These are phyloP conservation scores for Hystrix cristata DNA, from an alignment of 2,113 vertebrate genomes.

Conservation along the genomic window DNA sequence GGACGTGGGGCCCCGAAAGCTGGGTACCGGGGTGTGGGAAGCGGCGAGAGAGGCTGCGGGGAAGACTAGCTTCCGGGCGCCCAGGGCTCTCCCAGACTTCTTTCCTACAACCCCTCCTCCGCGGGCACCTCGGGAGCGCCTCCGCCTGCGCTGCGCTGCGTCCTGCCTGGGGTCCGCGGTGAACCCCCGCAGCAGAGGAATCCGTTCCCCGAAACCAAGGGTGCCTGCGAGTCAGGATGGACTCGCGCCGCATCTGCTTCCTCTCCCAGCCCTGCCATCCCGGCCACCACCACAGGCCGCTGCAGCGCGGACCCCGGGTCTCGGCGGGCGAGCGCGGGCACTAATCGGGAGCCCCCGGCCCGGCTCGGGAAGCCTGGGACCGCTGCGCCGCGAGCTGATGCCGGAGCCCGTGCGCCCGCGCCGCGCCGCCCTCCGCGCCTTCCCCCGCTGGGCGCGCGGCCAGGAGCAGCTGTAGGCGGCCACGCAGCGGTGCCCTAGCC, in stretches of 20 bases:
- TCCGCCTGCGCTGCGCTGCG: conserved; percentile 5
- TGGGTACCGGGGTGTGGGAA: not conserved
- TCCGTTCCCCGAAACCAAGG: conserved; percentile 83
- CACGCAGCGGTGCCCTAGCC: conserved; percentile 64
- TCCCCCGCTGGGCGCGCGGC: not conserved
- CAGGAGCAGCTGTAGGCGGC: not conserved
- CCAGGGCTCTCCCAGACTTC: not conserved
- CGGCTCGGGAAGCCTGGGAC: not conserved
- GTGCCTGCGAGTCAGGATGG: conserved; percentile 83
- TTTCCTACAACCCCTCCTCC: not conserved
- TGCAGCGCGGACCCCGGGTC: not conserved
- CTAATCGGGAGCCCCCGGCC: not conserved
- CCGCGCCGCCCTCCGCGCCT: conserved; percentile 35
- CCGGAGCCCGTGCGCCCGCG: not conserved
- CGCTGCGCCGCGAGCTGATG: not conserved
- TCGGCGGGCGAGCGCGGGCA: accelerated
- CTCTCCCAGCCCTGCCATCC: conserved; percentile 72
- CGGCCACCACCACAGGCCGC: conserved; percentile 21
- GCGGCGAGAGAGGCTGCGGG: not conserved
- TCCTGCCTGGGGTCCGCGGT: conserved; percentile 39
- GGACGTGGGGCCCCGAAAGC: not conserved
- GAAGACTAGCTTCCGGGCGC: not conserved
- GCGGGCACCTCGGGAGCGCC: not conserved
- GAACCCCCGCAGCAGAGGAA: conserved; percentile 79
- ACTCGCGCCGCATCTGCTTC: conserved; percentile 82